A percentile compares a stretch with the other conserved stretches of the same genome.
phyloP scores from a whole-genome alignment of 1,140 invertebrate species.

The Drosophila kepulauana region DNA sequence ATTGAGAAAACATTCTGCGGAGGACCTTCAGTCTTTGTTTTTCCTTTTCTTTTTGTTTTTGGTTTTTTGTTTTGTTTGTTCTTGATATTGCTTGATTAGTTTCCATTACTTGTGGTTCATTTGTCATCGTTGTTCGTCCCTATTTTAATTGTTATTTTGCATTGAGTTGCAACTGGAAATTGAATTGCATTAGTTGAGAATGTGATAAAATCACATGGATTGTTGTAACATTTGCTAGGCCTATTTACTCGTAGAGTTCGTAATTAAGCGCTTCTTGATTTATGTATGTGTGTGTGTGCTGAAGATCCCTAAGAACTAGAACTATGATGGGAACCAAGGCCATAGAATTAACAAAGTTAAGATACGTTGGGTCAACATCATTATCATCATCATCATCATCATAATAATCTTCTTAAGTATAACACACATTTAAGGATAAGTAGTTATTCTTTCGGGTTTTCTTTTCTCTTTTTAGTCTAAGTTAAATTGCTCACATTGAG shows the following conservation, averaged over 20 bases:
- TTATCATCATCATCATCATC: slow-evolving; percentile 8
- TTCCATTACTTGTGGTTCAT: slow-evolving; percentile 44
- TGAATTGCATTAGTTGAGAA: slow-evolving; percentile 46
- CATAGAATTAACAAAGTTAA: slow-evolving; percentile 29
- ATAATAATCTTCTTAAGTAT: slow-evolving; percentile 6
- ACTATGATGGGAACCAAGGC: slow-evolving; percentile 47
- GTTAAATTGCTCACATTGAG: slow-evolving; percentile 58
- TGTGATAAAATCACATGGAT: slow-evolving; percentile 29
- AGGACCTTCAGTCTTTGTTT: slow-evolving; percentile 80
- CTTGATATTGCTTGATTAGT: slow-evolving; percentile 68
- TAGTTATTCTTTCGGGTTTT: slow-evolving; percentile 15
- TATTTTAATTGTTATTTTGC: slow-evolving; percentile 5
- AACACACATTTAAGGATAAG: slow-evolving; percentile 32
- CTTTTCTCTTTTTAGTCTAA: slow-evolving; percentile 30
- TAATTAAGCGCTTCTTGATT: slow-evolving; percentile 48
- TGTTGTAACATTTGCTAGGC: slow-evolving; percentile 42
- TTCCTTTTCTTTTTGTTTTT: slow-evolving; percentile 36
- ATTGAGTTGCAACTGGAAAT: slow-evolving; percentile 44
- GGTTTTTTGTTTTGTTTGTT: slow-evolving; percentile 26
- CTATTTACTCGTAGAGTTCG: slow-evolving; percentile 51
- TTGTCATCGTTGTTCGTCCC: slow-evolving; percentile 15
- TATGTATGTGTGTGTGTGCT: slow-evolving; percentile 43
- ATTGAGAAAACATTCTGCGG: slow-evolving; percentile 71
- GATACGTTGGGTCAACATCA: slow-evolving; percentile 32
- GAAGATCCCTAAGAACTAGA: slow-evolving; percentile 70